Conservation (phyloP, 2,888 invertebrate genomes). For the Dynastes hyllus region DNA sequence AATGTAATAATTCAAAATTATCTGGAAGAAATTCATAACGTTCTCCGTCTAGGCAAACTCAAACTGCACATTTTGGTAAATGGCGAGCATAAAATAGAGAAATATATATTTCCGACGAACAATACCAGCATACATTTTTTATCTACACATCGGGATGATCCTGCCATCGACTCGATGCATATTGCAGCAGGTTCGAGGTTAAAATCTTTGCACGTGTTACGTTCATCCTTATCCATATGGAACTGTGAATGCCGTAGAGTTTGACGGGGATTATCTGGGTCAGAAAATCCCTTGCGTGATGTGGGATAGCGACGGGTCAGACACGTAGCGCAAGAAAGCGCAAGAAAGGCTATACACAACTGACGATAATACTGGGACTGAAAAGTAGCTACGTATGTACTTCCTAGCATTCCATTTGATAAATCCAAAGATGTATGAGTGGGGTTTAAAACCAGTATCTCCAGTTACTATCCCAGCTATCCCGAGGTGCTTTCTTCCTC, state of each 20-base stretch:
- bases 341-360: neutral
- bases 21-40: too few species aligned
- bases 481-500: too few species aligned
- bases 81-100: too few species aligned
- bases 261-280: conserved; percentile 34
- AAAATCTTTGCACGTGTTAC: conserved; percentile 26
- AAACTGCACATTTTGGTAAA: too few species aligned
- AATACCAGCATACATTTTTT: conserved; percentile 26
- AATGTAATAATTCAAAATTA: too few species aligned
- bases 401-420: conserved; percentile 24
- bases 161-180: conserved; percentile 13
- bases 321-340: conserved; percentile 2
- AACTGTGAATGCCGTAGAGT: neutral
- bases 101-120: conserved; percentile 7
- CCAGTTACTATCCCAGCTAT: too few species aligned
- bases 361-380: neutral
- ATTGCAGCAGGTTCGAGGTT: conserved; percentile 30
- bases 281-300: neutral
- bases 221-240: conserved; percentile 39
- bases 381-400: neutral
- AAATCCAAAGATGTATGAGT: conserved; percentile 32
- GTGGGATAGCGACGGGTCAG: neutral
- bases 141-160: neutral
- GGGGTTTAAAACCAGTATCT: neutral
- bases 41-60: too few species aligned